A percentile compares a stretch with the other conserved stretches of the same genome.
These are phyloP conservation scores for Drosophila silvestris DNA, from an alignment of 2,888 invertebrate species.

Conservation along the genomic window DNA sequence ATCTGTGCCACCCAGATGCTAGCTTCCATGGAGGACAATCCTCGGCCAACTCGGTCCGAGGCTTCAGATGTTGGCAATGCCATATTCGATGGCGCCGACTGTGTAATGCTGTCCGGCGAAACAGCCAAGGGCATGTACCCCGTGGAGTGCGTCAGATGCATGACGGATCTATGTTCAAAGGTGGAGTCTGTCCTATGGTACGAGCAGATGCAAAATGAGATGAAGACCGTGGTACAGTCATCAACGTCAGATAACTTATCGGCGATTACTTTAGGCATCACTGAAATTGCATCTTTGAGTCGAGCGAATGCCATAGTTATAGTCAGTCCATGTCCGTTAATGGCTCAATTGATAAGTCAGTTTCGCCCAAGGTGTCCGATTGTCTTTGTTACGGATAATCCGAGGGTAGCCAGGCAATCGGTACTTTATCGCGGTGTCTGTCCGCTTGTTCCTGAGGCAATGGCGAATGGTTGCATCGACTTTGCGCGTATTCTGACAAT, in stretches of 20 bases:
- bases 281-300: constrained; percentile 95
- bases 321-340: constrained; percentile 86
- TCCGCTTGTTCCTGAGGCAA: constrained; percentile 51
- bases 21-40: constrained; percentile 98
- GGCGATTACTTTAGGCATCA: constrained; percentile 95
- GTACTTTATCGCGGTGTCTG: constrained; percentile 53
- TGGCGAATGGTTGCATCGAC: constrained; percentile 36
- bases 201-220: constrained; percentile 93
- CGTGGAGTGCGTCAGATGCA: constrained; percentile 93
- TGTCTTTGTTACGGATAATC: constrained; percentile 93
- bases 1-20: constrained; percentile 99
- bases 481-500: constrained; percentile 36
- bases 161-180: constrained; percentile 97
- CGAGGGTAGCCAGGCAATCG: constrained; percentile 92
- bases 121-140: constrained; percentile 99
- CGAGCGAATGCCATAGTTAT: constrained; percentile 94
- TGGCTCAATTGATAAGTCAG: constrained; percentile 94
- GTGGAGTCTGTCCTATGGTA: constrained; percentile 98
- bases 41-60: constrained; percentile 97
- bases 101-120: constrained; percentile 99
- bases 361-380: constrained; percentile 97
- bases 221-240: constrained; percentile 85
- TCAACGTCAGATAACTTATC: constrained; percentile 93
- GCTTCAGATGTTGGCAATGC: constrained; percentile 99
- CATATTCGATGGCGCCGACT: constrained; percentile 98